phyloP scores from a whole-genome alignment of 1,140 invertebrate genomes.

The Vanessa tameamea region DNA sequence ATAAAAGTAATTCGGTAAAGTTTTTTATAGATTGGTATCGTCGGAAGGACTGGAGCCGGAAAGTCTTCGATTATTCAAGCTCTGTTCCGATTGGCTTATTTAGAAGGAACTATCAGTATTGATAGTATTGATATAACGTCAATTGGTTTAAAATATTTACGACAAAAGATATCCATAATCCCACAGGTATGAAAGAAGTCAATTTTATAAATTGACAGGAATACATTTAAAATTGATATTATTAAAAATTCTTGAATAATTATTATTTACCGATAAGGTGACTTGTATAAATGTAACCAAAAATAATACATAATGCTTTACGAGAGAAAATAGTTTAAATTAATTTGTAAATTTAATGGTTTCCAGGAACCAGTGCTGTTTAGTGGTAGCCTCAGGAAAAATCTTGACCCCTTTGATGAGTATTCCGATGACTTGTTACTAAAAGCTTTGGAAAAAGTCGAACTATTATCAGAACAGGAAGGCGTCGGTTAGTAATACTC shows the following conservation, averaged over 20 bases:
- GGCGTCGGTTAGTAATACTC: slow-evolving; percentile 37
- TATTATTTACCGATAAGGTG: no score
- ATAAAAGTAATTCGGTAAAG: no score
- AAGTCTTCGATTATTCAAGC: slow-evolving; percentile 94
- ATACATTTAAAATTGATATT: no score
- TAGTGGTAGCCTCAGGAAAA: slow-evolving; percentile 88
- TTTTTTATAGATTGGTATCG: slow-evolving; percentile 83
- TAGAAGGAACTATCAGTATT: slow-evolving; percentile 83
- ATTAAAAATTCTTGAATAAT: no score
- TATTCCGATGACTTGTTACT: slow-evolving; percentile 88
- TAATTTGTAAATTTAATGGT: background rate
- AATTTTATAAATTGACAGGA: background rate
- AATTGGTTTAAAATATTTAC: slow-evolving; percentile 82
- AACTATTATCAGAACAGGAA: slow-evolving; percentile 56
- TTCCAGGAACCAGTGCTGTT: slow-evolving; percentile 91
- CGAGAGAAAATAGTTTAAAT: no score
- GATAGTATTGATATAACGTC: slow-evolving; percentile 82
- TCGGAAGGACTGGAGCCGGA: slow-evolving; percentile 94
- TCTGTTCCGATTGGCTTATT: slow-evolving; percentile 88
- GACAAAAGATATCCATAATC: slow-evolving; percentile 89
- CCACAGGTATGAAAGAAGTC: slow-evolving; percentile 83
- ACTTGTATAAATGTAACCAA: no score
- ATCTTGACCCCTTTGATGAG: slow-evolving; percentile 90
- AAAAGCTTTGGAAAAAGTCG: slow-evolving; percentile 85
- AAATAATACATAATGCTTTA: no score